A percentile compares a stretch with the other conserved stretches of the same genome.
These are phyloP conservation scores for Dryomyza anilis DNA, from an alignment of 2,888 invertebrate genomes.

Conservation along the genomic window DNA sequence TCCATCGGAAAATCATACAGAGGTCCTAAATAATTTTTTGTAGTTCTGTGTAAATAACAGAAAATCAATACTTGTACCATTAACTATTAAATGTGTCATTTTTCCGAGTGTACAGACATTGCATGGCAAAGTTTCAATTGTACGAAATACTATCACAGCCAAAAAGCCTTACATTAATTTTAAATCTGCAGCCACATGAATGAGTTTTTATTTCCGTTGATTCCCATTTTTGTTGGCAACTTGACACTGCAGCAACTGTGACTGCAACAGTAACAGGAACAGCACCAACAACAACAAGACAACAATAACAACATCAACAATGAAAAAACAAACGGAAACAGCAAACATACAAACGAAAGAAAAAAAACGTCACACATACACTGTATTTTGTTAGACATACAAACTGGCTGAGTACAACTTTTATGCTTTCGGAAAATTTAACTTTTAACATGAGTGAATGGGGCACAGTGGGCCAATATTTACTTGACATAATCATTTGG, in stretches of 20 bases:
- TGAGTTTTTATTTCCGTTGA: background rate
- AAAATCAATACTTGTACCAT: no score
- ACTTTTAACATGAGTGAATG: slow-evolving; percentile 1
- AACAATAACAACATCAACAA: no score
- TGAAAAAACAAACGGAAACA: no score
- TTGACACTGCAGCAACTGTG: background rate
- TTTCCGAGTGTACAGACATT: background rate
- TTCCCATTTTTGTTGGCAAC: background rate
- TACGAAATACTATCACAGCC: background rate
- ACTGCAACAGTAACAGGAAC: no score
- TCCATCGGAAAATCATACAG: no score
- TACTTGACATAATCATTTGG: no score
- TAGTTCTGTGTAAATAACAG: no score
- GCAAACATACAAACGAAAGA: no score
- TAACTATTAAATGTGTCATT: no score
- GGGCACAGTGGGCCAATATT: background rate
- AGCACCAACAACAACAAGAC: background rate
- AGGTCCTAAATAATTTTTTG: no score
- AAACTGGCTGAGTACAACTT: slow-evolving; percentile 8
- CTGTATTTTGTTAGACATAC: no score
- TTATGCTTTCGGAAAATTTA: background rate
- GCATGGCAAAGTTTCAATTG: background rate
- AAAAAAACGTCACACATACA: background rate
- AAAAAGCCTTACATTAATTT: slow-evolving; percentile 11
- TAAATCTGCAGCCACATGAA: slow-evolving; percentile 16